A percentile compares a stretch with the other conserved stretches of the same genome.
Evolutionary conservation across 2,888 invertebrate genomes (phyloP).

Genomic region (Mesorhabditis spiculigera): DNA sequence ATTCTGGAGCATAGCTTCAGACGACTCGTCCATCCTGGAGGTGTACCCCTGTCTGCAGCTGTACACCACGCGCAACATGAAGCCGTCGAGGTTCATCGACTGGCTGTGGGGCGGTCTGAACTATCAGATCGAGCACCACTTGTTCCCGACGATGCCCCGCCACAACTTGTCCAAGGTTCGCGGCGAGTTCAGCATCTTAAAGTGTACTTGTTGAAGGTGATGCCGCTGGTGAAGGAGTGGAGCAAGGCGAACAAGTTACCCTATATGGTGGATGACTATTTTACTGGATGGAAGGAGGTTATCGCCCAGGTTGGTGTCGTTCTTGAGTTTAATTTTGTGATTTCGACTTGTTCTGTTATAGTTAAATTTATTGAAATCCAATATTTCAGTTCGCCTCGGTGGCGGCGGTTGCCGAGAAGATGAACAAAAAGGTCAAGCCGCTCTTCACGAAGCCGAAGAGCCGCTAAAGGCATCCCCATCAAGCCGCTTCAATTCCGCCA

Average conservation of each 20-base stretch:
- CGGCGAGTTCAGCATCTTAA: neutral
- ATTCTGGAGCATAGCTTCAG: slow-evolving; percentile 26
- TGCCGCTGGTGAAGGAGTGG: slow-evolving; percentile 54
- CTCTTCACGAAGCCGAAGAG: neutral
- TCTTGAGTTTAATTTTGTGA: neutral
- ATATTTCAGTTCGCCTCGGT: neutral
- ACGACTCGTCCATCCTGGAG: slow-evolving; percentile 47
- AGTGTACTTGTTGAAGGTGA: slow-evolving; percentile 25
- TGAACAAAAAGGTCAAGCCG: neutral
- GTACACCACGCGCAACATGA: slow-evolving; percentile 56
- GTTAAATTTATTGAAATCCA: neutral
- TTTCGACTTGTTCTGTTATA: neutral
- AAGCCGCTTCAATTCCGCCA: no score
- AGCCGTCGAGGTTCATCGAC: slow-evolving; percentile 45
- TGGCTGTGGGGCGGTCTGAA: slow-evolving; percentile 57
- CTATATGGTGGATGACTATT: slow-evolving; percentile 57
- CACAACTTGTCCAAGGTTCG: slow-evolving; percentile 45
- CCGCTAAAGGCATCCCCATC: no score
- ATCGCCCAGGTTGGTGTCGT: neutral
- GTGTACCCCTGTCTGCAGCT: slow-evolving; percentile 55
- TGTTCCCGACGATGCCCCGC: slow-evolving; percentile 56
- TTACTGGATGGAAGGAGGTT: slow-evolving; percentile 47
- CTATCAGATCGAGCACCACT: slow-evolving; percentile 56
- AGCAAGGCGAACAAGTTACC: slow-evolving; percentile 50
- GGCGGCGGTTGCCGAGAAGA: neutral